These are phyloP conservation scores for Dendropsophus ebraccatus DNA, from an alignment of 2,113 vertebrate species.

Conservation along the genomic window DNA sequence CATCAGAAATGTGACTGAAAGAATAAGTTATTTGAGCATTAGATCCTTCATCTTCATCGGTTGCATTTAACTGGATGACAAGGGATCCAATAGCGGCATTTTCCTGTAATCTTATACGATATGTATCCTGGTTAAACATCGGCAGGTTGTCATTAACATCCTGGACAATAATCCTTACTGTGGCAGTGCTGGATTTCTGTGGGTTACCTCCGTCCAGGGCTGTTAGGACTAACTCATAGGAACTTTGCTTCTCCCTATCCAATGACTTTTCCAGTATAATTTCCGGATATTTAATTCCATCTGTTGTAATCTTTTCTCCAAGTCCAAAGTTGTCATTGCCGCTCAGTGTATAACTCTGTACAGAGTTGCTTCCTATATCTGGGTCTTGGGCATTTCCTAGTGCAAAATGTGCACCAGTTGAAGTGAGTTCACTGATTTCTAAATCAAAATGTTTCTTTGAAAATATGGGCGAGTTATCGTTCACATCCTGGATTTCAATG, in stretches of 20 bases:
- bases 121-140: background rate
- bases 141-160: background rate
- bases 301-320: no score
- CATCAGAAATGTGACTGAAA: conserved; percentile 62
- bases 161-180: background rate
- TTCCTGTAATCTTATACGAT: conserved; percentile 66
- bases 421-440: conserved; percentile 72
- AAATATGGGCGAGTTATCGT: conserved; percentile 52
- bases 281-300: no score
- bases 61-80: conserved; percentile 73
- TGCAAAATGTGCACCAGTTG: conserved; percentile 71
- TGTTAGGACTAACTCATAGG: background rate
- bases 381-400: conserved; percentile 72
- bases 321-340: no score
- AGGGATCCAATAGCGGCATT: conserved; percentile 68
- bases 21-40: conserved; percentile 74
- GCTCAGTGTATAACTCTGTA: no score
- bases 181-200: background rate
- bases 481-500: conserved; percentile 60
- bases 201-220: background rate
- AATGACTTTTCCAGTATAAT: background rate
- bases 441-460: conserved; percentile 56
- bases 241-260: background rate
- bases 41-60: conserved; percentile 74
- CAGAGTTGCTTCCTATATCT: conserved; percentile 50